phyloP scores from a whole-genome alignment of 2,797 vertebrate species.

The Phalloptychus januarius region DNA sequence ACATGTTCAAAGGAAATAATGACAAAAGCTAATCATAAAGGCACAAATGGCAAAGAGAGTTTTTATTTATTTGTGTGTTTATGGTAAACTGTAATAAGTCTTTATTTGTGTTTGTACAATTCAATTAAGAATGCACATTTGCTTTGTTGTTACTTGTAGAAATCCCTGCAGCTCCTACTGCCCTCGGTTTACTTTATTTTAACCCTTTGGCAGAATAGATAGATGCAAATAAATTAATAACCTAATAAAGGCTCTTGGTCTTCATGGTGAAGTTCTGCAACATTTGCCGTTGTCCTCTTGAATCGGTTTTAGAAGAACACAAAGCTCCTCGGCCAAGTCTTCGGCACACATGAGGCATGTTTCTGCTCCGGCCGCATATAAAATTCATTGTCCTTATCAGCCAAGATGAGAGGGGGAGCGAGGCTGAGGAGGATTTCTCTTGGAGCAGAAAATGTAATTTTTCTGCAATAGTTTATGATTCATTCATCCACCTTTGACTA shows the following conservation, averaged over 20 bases:
- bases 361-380: constrained; percentile 44
- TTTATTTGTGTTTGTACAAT: neutral
- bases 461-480: constrained; percentile 79
- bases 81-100: neutral
- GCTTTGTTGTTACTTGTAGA: neutral
- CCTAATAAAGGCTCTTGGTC: neutral
- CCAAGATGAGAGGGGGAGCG: constrained; percentile 55
- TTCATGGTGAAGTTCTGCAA: constrained; percentile 26
- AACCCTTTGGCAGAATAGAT: constrained; percentile 19
- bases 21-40: neutral
- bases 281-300: constrained; percentile 35
- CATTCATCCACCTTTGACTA: constrained; percentile 82
- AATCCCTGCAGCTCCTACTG: neutral
- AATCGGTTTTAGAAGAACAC: constrained; percentile 47
- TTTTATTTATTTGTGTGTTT: neutral
- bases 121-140: neutral
- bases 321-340: constrained; percentile 38
- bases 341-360: constrained; percentile 55
- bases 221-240: constrained; percentile 36
- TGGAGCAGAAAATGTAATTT: constrained; percentile 70
- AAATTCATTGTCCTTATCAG: constrained; percentile 76
- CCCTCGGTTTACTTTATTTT: neutral
- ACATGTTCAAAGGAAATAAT: neutral
- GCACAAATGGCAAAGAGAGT: neutral
- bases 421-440: constrained; percentile 70